phyloP scores from a whole-genome alignment of 2,797 vertebrate genomes.

The Sebastes reedi region DNA sequence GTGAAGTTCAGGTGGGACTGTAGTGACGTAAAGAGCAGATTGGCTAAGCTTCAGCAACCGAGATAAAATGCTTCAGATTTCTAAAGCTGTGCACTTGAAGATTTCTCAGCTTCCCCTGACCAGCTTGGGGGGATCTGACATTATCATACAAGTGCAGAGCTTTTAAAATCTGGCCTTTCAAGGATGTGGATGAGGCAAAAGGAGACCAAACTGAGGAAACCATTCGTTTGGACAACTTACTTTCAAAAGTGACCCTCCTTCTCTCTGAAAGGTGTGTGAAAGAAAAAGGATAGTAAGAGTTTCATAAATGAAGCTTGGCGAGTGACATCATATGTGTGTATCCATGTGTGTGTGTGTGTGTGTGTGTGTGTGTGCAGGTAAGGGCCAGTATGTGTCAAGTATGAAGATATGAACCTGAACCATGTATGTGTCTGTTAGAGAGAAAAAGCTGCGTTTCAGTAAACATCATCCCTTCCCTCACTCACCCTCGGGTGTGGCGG shows the following conservation, averaged over 20 bases:
- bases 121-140: constrained; percentile 29
- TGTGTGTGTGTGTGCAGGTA: constrained; percentile 8
- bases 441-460: background rate
- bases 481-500: constrained; percentile 92
- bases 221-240: constrained; percentile 79
- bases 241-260: constrained; percentile 89
- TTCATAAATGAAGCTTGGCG: constrained; percentile 45
- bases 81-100: constrained; percentile 76
- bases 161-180: constrained; percentile 79
- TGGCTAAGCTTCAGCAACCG: constrained; percentile 65
- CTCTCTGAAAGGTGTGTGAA: constrained; percentile 83
- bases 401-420: background rate
- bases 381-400: background rate
- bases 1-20: constrained; percentile 41
- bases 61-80: constrained; percentile 80
- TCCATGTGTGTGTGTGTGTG: background rate
- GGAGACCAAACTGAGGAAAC: constrained; percentile 64
- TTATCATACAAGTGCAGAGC: constrained; percentile 74
- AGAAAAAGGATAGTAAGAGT: constrained; percentile 77
- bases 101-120: constrained; percentile 29
- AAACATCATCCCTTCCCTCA: background rate
- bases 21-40: constrained; percentile 49
- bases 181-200: constrained; percentile 61
- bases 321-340: constrained; percentile 12
- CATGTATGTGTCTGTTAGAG: constrained; percentile 1